phyloP scores from a whole-genome alignment of 2,113 vertebrate species.

The Megaceryle maxima region DNA sequence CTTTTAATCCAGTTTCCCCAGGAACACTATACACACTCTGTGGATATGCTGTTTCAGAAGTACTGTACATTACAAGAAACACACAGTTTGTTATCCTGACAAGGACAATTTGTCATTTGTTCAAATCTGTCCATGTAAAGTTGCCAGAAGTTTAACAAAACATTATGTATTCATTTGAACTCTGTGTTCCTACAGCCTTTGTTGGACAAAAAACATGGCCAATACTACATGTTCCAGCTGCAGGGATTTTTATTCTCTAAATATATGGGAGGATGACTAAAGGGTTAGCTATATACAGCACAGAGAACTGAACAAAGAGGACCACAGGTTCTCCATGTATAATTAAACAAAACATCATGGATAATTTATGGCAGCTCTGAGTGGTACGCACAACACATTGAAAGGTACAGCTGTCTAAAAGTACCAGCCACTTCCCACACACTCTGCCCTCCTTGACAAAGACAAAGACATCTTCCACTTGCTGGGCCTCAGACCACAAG shows the following conservation, averaged over 20 bases:
- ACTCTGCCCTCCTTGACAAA: background rate
- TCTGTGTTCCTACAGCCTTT: slow-evolving; percentile 60
- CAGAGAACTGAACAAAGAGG: background rate
- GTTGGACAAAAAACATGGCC: slow-evolving; percentile 34
- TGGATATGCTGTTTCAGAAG: background rate
- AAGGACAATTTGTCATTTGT: slow-evolving; percentile 20
- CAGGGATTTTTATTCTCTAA: slow-evolving; percentile 19
- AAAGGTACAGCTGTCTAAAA: background rate
- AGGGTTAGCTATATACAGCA: background rate
- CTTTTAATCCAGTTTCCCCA: background rate
- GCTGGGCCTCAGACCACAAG: background rate
- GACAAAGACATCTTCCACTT: background rate
- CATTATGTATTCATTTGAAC: slow-evolving; percentile 68
- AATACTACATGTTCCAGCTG: background rate
- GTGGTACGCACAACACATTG: background rate
- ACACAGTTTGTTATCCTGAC: slow-evolving; percentile 1
- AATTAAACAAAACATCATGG: background rate
- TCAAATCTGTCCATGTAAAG: background rate
- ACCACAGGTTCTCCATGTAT: background rate
- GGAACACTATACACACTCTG: background rate
- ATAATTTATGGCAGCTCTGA: background rate
- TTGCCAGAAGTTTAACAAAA: slow-evolving; percentile 62
- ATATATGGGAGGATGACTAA: background rate
- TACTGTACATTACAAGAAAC: background rate
- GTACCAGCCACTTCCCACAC: background rate